A percentile compares a stretch with the other conserved stretches of the same genome.
phyloP scores from a whole-genome alignment of 2,113 vertebrate species.

The Oenanthe melanoleuca region DNA sequence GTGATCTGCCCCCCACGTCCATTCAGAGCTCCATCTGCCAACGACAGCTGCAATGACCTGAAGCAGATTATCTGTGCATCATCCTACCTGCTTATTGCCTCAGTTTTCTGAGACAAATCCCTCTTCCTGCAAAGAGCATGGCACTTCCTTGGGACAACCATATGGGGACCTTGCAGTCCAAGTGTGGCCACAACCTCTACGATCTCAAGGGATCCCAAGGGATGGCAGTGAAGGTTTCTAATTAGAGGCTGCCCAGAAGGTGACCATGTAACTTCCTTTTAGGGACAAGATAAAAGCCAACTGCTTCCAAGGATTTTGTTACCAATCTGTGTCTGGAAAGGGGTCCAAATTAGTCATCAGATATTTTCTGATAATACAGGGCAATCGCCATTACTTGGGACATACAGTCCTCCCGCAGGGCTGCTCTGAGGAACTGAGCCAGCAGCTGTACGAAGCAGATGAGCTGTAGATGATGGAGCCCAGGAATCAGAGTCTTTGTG shows the following conservation, averaged over 20 bases:
- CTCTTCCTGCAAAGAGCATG: background rate
- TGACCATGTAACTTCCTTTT: background rate
- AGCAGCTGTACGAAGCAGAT: background rate
- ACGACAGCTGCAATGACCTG: background rate
- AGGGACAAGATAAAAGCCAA: background rate
- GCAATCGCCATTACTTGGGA: background rate
- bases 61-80: background rate
- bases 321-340: background rate
- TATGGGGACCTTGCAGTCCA: accelerated
- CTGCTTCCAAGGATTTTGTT: background rate
- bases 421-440: background rate
- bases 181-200: background rate
- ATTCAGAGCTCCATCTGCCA: background rate
- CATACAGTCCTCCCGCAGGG: accelerated
- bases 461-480: background rate
- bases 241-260: background rate
- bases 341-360: background rate
- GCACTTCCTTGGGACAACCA: background rate
- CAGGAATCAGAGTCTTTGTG: background rate
- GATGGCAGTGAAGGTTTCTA: background rate
- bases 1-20: background rate
- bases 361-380: background rate
- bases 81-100: background rate
- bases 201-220: background rate
- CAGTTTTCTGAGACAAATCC: background rate